Base-by-base conservation (phyloP, 1,140 invertebrate species). In the Panagrolaimus sp. region DNA sequence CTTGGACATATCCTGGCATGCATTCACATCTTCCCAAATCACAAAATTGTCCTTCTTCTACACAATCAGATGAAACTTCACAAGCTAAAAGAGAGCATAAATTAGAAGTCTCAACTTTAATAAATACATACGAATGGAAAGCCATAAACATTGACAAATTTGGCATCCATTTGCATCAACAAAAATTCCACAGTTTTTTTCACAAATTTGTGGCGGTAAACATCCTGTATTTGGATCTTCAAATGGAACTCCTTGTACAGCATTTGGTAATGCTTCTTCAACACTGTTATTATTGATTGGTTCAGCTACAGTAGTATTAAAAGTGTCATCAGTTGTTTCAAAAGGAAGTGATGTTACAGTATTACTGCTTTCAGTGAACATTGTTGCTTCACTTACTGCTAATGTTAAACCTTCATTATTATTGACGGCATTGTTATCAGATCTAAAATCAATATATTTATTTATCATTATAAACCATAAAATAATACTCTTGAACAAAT, bases 1-100 rank as follows among this genome's bases (percentile, higher is more conserved):
- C 46, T 9, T 66, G 43, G 14, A 66, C 70, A 63, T 44, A 72
- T 1, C 70, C 70, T 2, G 53, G 46, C 70, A 46, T 61, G 45
- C 71, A 72, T 47, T 73, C 63, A 57, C 71, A 73, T 9, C 71
- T 45, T 31, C 68, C 71, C 1, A 73, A 48, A 20, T 73, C 71
- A 23, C 71, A 73, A 44, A 73, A 74, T 64, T 73, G 71, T 7
- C 71, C 71, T 38, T 72, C 61, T 44, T 25, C 61, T 3, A 42
- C 31, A 11, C 71, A 73, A 27, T 73, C 71, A n/a, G 48, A 14
- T 31, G 74, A 63, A 11, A 46, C 46, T 23, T 45, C 20, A n/a
- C 71, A 73, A 20, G 20, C 71, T 73, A 48, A 66, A 66, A 72
- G 9, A 27, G 16, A 11, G n/a, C 25, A 14, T 51, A 11, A 9